phyloP scores from a whole-genome alignment of 2,888 invertebrate genomes.

The Acronicta psi region DNA sequence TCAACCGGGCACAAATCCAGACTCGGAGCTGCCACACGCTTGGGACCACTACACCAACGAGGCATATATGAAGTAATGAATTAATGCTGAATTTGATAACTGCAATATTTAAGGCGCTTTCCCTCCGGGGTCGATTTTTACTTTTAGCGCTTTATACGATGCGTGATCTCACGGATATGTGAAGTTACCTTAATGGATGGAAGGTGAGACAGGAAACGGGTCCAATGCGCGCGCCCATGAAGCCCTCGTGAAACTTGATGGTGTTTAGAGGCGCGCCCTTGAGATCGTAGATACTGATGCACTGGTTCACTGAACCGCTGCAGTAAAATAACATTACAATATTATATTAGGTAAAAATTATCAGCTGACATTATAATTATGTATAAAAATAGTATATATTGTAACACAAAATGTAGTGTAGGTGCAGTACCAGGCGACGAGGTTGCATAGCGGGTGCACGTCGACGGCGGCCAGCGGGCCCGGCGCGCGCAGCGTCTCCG shows the following conservation, averaged over 20 bases:
- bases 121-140: no score
- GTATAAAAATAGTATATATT: no score
- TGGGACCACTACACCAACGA: no score
- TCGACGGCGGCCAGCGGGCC: slow-evolving; percentile 95
- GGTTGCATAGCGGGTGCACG: slow-evolving; percentile 93
- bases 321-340: background rate
- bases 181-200: slow-evolving; percentile 93
- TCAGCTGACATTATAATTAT: no score
- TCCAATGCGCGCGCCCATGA: slow-evolving; percentile 94
- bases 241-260: slow-evolving; percentile 97
- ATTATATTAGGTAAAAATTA: no score
- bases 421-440: slow-evolving; percentile 93
- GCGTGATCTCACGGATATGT: background rate
- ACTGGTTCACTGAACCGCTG: slow-evolving; percentile 94
- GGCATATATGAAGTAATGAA: no score
- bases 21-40: no score
- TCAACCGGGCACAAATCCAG: no score
- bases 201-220: slow-evolving; percentile 96
- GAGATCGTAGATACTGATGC: slow-evolving; percentile 93
- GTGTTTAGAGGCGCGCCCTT: slow-evolving; percentile 93
- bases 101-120: no score
- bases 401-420: no score
- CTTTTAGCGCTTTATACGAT: background rate
- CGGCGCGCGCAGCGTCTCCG: slow-evolving; percentile 91
- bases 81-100: no score